Base-by-base conservation (phyloP, 2,888 invertebrate species). In the Euplexia lucipara region DNA sequence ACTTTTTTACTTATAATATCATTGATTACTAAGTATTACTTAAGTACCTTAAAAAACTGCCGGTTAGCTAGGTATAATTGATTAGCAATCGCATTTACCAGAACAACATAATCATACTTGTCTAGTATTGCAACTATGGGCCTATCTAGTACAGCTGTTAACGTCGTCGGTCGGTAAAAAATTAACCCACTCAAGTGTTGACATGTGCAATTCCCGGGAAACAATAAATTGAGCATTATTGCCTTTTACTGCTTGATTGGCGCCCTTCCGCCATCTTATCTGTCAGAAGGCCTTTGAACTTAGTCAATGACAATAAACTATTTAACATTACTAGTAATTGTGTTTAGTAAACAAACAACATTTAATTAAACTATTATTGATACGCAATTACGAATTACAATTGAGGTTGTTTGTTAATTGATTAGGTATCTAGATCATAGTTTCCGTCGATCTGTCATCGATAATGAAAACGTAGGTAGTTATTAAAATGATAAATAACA, bases 191-290 rank as follows among this genome's bases (percentile, higher is more conserved):
- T 65, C 42, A 54, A 47, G 34, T 41, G 58, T 39, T 41, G 48
- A 41, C 35, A 32, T 54, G 22, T 62, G 56, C 30, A 53, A 74
- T 81, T 70, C 71, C 73, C 69, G 82, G 82, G 59, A 81, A 76
- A 64, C 61, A 47, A 61, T 76, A 68, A 75, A 79, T 59, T 64
- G 30, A 41, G 45, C 57, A 68, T 59, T 67, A 64, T 39, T 44
- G 64, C 49, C 22, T 63, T 69, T 68, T 56, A 65, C 30, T 30
- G 51, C 37, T 70, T 61, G 47, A 59, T 70, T 64, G 41, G 47
- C 48, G 42, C 48, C 14, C 53, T 75, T 64, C 62, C 70, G 66
- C 54, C 49, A 41, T 54, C 41, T 71, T 75, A 71, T 79, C 70
- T 59, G 45, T 53, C 53, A 62, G 63, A 70, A 78, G 78, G 68